Percentiles rank a stretch among this genome's conserved stretches.
Evolutionary conservation across 1,140 invertebrate genomes (phyloP).

Genomic region (Macrobrachium nipponense): DNA sequence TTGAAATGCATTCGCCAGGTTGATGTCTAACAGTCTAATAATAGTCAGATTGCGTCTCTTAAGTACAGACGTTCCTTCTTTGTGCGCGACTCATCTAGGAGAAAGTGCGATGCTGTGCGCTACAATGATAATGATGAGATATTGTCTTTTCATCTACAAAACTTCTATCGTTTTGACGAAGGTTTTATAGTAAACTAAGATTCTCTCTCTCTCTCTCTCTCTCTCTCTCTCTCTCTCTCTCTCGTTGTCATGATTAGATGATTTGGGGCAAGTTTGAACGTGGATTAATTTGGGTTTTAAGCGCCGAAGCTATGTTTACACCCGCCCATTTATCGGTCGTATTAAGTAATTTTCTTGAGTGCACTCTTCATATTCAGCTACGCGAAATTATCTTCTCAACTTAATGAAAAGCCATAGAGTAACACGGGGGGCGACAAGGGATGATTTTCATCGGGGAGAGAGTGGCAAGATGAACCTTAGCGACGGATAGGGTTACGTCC

Average conservation of each 20-base stretch:
- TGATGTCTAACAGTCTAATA: not conserved
- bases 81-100: too few species aligned
- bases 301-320: conserved; percentile 42
- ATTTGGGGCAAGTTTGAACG: too few species aligned
- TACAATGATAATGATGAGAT: too few species aligned
- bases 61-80: too few species aligned
- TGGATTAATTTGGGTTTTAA: too few species aligned
- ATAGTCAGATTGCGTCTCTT: too few species aligned
- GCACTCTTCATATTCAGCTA: conserved; percentile 58
- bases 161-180: too few species aligned
- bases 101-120: too few species aligned
- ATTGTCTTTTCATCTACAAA: too few species aligned
- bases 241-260: not conserved
- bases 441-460: conserved; percentile 19
- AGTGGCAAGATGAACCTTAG: conserved; percentile 31
- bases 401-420: conserved; percentile 58
- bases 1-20: conserved; percentile 17
- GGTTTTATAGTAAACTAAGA: too few species aligned
- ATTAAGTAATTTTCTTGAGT: conserved; percentile 60
- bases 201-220: conserved; percentile 33
- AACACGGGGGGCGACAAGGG: conserved; percentile 33
- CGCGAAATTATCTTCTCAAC: conserved; percentile 61
- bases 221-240: conserved; percentile 17
- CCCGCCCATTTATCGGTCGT: conserved; percentile 53
- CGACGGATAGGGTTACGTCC: conserved; percentile 41